Percentiles rank a stretch among this genome's conserved stretches.
Evolutionary conservation across 2,888 invertebrate species (phyloP).

Genomic region (Pollenia angustigena): DNA sequence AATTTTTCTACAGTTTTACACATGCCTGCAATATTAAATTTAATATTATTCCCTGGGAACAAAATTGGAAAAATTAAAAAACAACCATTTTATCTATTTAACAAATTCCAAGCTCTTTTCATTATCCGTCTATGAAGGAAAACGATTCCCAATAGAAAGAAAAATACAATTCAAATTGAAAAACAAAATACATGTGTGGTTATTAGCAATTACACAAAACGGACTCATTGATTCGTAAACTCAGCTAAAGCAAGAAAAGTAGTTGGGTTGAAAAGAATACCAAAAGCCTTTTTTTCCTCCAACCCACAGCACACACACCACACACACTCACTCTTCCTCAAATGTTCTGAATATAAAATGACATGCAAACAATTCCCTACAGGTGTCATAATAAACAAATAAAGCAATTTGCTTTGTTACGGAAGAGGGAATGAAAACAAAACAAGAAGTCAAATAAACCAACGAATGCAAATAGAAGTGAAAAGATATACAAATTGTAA

Average conservation of each 20-base stretch:
- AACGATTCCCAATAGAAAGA: conserved; percentile 27
- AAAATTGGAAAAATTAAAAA: too few relatives aligned
- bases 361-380: conserved; percentile 65
- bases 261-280: not conserved
- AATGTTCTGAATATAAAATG: conserved; percentile 32
- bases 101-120: too few relatives aligned
- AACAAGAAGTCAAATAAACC: conserved; percentile 32
- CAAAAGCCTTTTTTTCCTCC: not conserved
- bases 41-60: too few relatives aligned
- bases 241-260: not conserved
- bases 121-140: not conserved
- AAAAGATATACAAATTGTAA: conserved; percentile 5
- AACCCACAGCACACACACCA: not conserved
- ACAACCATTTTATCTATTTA: too few relatives aligned
- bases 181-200: not conserved
- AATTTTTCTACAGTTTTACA: too few relatives aligned
- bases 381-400: conserved; percentile 71
- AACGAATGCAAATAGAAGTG: conserved; percentile 1
- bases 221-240: conserved; percentile 12
- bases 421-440: not conserved
- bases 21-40: too few relatives aligned
- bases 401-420: conserved; percentile 61
- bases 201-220: conserved; percentile 57
- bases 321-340: not conserved
- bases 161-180: conserved; percentile 48